Base-by-base conservation (phyloP, 92 coral and sea anemone species). In the Heliopora coerulea region DNA sequence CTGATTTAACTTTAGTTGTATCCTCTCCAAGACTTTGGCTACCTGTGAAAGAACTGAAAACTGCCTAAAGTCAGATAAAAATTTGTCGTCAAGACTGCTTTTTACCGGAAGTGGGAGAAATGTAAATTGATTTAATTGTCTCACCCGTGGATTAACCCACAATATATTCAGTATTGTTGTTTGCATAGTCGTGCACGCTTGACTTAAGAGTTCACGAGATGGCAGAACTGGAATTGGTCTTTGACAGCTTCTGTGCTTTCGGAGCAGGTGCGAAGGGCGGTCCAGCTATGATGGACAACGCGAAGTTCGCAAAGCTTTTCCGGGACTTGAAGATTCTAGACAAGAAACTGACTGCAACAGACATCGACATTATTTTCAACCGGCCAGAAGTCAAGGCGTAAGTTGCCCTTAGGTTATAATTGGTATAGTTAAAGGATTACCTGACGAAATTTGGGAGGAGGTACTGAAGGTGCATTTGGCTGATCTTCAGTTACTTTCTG, bases 321-420 rank as follows among this genome's bases (percentile, higher is more conserved):
- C 90, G 87, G 25, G 96, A 91, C 75, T 82, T 89, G 70, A 89
- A 91, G 59, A 44, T 91, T 30, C 79, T 86, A 73, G 91, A 85
- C 74, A 89, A 86, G 75, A 84, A 87, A 62, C 83, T 91, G 49
- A 91, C 97, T 0, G 54, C 80, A 26, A 91, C 97, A 9, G 96
- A 91, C 75, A 83, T 91, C 8, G 97, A 91, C 72, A 91, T 91
- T n/a, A 89, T 91, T 24, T 91, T 91, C 54, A 91, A 61, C 84
- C 59, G 97, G 63, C 88, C 91, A 24, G 97, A 91, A 82, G 97
- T 91, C 7, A 91, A 91, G 69, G 26, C 83, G 97, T 91, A 78
- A 73, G 89, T 50, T 3, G n/a, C n/a, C n/a, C n/a, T n/a, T n/a
- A n/a, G n/a, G n/a, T n/a, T n/a, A n/a, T n/a, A n/a, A n/a, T n/a